Base-by-base conservation (phyloP, 2,888 invertebrate species). In the Tholera decimalis region DNA sequence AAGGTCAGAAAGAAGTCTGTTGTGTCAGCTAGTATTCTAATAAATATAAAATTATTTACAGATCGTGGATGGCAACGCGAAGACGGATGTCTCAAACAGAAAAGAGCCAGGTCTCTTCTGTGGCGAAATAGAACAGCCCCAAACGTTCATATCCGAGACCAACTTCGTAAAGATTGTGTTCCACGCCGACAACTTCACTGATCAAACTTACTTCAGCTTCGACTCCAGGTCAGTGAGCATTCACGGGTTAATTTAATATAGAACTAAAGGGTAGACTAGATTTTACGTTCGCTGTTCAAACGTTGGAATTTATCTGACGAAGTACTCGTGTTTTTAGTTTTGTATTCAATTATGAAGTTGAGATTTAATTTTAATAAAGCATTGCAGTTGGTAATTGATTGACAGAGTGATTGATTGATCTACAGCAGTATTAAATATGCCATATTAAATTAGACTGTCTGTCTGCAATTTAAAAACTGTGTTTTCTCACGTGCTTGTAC, bases 131-230 rank as follows among this genome's bases (percentile, higher is more conserved):
- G 98, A 99, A 87, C 98, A 98, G 85, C 98, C 98, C 0, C 98
- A 98, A 93, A 98, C 98, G 30, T 98, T 98, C 96, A 98, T 98
- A 92, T 98, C 98, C 57, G 98, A 99, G 94, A 99, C 98, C 59
- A 98, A 98, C 90, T 98, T 98, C 93, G 98, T 99, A 64, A 98
- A 98, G 91, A 97, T 99, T 73, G 96, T 98, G 77, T 98, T 98
- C 94, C 98, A 98, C 89, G 98, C 98, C 43, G 98, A 98, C 92
- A 98, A 98, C 95, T 98, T 98, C 94, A 98, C 98, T 50, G 98
- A 98, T 91, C 98, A 98, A 94, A 98, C 98, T 2, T 98, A 98
- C 94, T 97, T 98, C 91, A 98, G 98, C 84, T 98, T 98, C 89
- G 98, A 98, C 88, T 96, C 96, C 30, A 93, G 95, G 96, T 95